phyloP scores from a whole-genome alignment of 2,113 vertebrate species.

The Coracopsis vasa region DNA sequence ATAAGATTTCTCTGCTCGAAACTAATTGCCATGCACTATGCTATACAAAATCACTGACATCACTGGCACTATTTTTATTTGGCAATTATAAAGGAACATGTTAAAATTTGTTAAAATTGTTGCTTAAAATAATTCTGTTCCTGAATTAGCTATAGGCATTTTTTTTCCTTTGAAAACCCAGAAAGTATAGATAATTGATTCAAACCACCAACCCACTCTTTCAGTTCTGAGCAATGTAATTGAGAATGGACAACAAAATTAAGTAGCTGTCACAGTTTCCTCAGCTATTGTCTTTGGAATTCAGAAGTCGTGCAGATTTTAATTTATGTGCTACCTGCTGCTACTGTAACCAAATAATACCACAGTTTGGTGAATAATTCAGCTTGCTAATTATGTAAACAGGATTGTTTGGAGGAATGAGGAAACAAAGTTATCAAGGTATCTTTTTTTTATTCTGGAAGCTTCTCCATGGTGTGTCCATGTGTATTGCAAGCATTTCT shows the following conservation, averaged over 20 bases:
- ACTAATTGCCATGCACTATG: neutral
- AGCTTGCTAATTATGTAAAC: neutral
- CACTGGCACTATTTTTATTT: neutral
- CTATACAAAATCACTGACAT: neutral
- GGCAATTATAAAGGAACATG: neutral
- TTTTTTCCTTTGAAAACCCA: neutral
- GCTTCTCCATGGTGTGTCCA: neutral
- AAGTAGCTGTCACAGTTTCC: neutral
- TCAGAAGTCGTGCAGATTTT: neutral
- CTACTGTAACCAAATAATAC: neutral
- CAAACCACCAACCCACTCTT: neutral
- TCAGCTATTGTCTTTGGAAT: neutral
- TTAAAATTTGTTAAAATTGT: neutral
- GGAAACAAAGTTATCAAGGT: neutral
- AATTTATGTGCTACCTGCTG: neutral
- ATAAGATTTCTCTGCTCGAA: neutral
- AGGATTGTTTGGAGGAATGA: neutral
- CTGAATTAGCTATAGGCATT: neutral
- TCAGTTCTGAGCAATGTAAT: neutral
- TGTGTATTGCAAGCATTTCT: neutral
- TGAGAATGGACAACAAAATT: slow-evolving; percentile 31
- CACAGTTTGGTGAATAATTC: neutral
- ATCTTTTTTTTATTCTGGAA: neutral
- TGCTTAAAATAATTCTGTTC: neutral
- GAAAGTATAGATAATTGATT: neutral